Percentiles rank a stretch among this genome's conserved stretches.
phyloP scores from a whole-genome alignment of 1,140 invertebrate species.

The Himalopsyche phryganea region DNA sequence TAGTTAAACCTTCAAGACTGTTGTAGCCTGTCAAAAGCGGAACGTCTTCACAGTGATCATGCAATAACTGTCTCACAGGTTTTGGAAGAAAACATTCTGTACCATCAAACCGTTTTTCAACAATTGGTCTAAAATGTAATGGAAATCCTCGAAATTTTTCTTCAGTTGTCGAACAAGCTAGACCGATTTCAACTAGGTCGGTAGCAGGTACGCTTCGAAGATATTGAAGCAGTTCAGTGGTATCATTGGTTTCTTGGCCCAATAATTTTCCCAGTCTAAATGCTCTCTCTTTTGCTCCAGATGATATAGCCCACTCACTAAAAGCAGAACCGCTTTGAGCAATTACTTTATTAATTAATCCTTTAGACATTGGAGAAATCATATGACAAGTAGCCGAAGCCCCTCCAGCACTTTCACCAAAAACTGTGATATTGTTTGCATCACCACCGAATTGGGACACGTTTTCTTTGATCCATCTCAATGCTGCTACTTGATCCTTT shows the following conservation, averaged over 20 bases:
- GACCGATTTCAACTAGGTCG: conserved; percentile 40
- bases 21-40: conserved; percentile 61
- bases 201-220: conserved; percentile 44
- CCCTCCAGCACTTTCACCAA: conserved; percentile 72
- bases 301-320: conserved; percentile 37
- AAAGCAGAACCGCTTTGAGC: conserved; percentile 62
- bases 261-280: conserved; percentile 44
- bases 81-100: conserved; percentile 43
- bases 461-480: conserved; percentile 47
- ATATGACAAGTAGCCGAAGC: conserved; percentile 66
- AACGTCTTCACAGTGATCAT: conserved; percentile 50
- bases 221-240: conserved; percentile 43
- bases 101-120: conserved; percentile 45
- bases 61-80: conserved; percentile 41
- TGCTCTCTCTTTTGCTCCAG: conserved; percentile 40
- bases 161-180: conserved; percentile 36
- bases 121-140: conserved; percentile 43
- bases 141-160: conserved; percentile 47
- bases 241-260: conserved; percentile 46
- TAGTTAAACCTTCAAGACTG: conserved; percentile 53
- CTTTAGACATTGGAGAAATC: conserved; percentile 63
- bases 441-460: conserved; percentile 67
- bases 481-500: conserved; percentile 59
- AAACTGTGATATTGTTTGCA: conserved; percentile 65
- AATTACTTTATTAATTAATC: conserved; percentile 51